These are phyloP conservation scores for Chrysolina haemoptera DNA, from an alignment of 2,888 invertebrate genomes.

Conservation along the genomic window DNA sequence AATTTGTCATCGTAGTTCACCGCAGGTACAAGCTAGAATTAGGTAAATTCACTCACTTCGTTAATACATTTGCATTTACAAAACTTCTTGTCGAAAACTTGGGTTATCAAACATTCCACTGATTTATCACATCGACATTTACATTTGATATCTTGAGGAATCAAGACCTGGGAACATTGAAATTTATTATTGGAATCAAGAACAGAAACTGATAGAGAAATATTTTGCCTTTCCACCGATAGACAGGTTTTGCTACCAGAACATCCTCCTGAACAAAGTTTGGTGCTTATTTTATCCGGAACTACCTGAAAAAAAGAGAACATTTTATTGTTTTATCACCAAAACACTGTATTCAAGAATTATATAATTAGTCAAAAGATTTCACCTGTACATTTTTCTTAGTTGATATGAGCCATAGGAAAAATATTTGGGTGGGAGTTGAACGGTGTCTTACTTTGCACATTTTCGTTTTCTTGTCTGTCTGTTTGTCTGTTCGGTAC, in stretches of 20 bases:
- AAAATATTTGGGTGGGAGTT: too few relatives aligned
- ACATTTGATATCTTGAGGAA: conserved; percentile 43
- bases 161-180: conserved; percentile 40
- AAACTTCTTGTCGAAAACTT: conserved; percentile 43
- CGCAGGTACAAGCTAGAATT: too few relatives aligned
- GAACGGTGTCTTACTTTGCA: too few relatives aligned
- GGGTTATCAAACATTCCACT: conserved; percentile 30
- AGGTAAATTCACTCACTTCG: conserved; percentile 32
- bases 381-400: too few relatives aligned
- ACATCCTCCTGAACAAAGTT: conserved; percentile 42
- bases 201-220: conserved; percentile 36
- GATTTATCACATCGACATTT: conserved; percentile 42
- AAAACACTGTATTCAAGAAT: background rate
- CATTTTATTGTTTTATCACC: background rate
- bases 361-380: too few relatives aligned
- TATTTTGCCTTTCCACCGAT: conserved; percentile 34
- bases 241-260: conserved; percentile 40
- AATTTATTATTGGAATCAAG: conserved; percentile 26
- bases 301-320: conserved; percentile 31
- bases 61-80: conserved; percentile 47
- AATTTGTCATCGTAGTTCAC: too few relatives aligned
- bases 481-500: too few relatives aligned
- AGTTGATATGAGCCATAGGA: too few relatives aligned
- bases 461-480: too few relatives aligned
- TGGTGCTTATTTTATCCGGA: conserved; percentile 41